phyloP scores from a whole-genome alignment of 2,888 invertebrate species.

The Eulithis prunata region DNA sequence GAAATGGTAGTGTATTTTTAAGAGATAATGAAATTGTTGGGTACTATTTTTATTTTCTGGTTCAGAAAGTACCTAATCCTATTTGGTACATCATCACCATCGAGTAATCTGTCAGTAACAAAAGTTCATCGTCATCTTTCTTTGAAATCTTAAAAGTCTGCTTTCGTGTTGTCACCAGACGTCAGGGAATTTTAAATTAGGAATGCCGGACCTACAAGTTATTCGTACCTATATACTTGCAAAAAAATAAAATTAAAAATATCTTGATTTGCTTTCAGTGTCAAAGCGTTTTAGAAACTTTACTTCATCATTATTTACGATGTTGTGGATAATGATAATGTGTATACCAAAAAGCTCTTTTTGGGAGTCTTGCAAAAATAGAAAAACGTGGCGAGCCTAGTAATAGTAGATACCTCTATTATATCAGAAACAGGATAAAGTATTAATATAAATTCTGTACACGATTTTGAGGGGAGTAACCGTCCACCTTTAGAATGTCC shows the following conservation, averaged over 20 bases:
- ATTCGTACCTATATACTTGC: no score
- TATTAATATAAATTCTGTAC: conserved; percentile 59
- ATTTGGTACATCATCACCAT: background rate
- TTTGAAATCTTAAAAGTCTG: no score
- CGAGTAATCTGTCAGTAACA: no score
- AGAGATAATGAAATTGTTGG: conserved; percentile 12
- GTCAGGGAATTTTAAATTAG: no score
- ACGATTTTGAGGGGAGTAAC: conserved; percentile 58
- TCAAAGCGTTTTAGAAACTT: no score
- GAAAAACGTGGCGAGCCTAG: background rate
- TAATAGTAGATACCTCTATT: conserved; percentile 18
- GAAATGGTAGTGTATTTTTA: conserved; percentile 11
- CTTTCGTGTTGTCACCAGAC: no score
- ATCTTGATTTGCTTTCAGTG: no score
- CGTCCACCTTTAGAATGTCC: conserved; percentile 66
- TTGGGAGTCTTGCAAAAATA: background rate
- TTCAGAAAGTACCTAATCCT: background rate
- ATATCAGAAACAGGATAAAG: conserved; percentile 22
- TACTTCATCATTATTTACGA: no score
- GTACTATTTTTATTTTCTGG: no score
- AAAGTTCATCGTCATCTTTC: no score
- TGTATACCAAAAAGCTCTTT: background rate
- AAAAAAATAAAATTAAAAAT: no score
- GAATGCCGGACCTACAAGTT: no score
- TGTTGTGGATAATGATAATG: background rate